These are phyloP conservation scores for Amorpha juglandis DNA, from an alignment of 2,888 invertebrate species.

Conservation along the genomic window DNA sequence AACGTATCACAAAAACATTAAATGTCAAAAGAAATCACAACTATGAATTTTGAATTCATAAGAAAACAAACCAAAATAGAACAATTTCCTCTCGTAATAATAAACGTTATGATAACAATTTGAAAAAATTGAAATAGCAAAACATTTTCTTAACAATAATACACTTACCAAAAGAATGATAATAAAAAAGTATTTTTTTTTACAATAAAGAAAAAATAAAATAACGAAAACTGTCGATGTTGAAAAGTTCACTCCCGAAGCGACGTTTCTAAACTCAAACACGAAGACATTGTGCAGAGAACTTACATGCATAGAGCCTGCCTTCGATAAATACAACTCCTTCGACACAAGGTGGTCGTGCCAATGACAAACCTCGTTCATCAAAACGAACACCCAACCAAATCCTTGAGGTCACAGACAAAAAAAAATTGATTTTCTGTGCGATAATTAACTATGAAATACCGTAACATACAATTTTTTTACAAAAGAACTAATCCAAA, in stretches of 20 bases:
- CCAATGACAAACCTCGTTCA: background rate
- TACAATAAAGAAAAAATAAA: slow-evolving; percentile 17
- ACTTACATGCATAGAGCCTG: slow-evolving; percentile 17
- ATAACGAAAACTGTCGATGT: slow-evolving; percentile 23
- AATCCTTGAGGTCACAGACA: slow-evolving; percentile 50
- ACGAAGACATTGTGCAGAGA: slow-evolving; percentile 1
- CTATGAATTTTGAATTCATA: slow-evolving; percentile 84
- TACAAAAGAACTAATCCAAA: slow-evolving; percentile 30
- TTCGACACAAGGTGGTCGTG: slow-evolving; percentile 21
- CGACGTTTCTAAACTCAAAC: slow-evolving; percentile 20
- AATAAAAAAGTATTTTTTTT: slow-evolving; percentile 48
- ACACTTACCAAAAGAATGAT: slow-evolving; percentile 63
- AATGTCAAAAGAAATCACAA: slow-evolving; percentile 85
- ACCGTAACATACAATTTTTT: slow-evolving; percentile 16
- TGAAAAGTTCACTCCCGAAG: slow-evolving; percentile 19
- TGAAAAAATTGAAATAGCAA: slow-evolving; percentile 54
- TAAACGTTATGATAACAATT: slow-evolving; percentile 67
- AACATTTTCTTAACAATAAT: slow-evolving; percentile 61
- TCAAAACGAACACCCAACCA: slow-evolving; percentile 22
- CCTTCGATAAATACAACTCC: slow-evolving; percentile 41
- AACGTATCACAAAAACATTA: slow-evolving; percentile 84
- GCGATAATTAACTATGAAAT: slow-evolving; percentile 47
- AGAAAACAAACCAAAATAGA: slow-evolving; percentile 75
- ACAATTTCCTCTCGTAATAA: slow-evolving; percentile 60
- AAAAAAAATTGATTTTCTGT: slow-evolving; percentile 44